A percentile compares a stretch with the other conserved stretches of the same genome.
Evolutionary conservation across 92 coral and sea anemone species (phyloP).

Genomic region (Umimayanthus kanabou): DNA sequence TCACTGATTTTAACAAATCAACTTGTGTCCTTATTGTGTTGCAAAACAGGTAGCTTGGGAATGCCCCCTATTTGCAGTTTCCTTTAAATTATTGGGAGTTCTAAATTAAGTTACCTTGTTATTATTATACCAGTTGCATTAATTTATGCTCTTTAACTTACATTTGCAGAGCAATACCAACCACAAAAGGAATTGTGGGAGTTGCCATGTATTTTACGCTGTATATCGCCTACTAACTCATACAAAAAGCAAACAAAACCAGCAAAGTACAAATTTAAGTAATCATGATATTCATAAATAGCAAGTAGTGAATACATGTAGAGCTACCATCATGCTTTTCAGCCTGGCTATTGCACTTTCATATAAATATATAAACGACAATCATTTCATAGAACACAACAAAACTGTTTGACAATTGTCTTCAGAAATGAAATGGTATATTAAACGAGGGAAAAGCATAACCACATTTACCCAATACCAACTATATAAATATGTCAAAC

Average conservation of each 20-base stretch:
- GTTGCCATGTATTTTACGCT: constrained; percentile 18
- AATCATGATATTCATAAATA: constrained; percentile 1
- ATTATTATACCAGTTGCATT: constrained; percentile 10
- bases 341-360: constrained; percentile 19
- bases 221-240: constrained; percentile 17
- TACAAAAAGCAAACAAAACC: constrained; percentile 26
- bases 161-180: not conserved
- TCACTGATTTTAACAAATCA: constrained; percentile 7
- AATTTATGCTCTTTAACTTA: constrained; percentile 14
- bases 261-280: constrained; percentile 1
- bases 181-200: constrained; percentile 17
- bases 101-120: constrained; percentile 4
- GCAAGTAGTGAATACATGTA: constrained; percentile 28
- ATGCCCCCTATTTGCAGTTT: constrained; percentile 22
- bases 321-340: constrained; percentile 16
- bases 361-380: not conserved
- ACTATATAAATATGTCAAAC: constrained; percentile 11
- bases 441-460: no score
- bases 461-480: constrained; percentile 24
- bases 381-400: constrained; percentile 23
- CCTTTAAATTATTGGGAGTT: constrained; percentile 13
- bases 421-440: constrained; percentile 21
- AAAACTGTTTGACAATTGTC: constrained; percentile 26
- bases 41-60: constrained; percentile 17
- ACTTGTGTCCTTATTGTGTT: constrained; percentile 32